phyloP scores from a whole-genome alignment of 1,140 invertebrate species.

The Paralvinella palmiformis region DNA sequence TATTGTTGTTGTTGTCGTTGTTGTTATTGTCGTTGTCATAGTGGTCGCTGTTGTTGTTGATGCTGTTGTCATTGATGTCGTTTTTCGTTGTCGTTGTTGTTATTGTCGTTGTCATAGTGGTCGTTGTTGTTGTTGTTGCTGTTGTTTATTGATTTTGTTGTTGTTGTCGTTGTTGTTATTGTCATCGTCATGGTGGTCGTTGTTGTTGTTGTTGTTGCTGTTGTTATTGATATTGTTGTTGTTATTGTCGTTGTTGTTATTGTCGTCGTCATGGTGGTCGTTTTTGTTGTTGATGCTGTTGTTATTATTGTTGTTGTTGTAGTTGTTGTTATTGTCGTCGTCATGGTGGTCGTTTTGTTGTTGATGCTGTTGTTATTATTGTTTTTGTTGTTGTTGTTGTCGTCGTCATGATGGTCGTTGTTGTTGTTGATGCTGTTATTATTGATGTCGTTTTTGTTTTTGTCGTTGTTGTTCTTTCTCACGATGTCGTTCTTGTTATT shows the following conservation, averaged over 20 bases:
- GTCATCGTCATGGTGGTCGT: not conserved
- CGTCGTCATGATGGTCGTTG: not conserved
- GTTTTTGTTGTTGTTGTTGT: not conserved
- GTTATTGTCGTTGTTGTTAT: not conserved
- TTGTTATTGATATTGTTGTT: not conserved
- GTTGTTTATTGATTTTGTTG: not conserved
- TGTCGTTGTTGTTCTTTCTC: no score
- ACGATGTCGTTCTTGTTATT: no score
- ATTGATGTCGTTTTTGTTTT: not conserved
- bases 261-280: slow-evolving; percentile 7
- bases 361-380: not conserved
- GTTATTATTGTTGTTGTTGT: not conserved
- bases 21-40: no score
- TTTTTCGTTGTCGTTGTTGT: not conserved
- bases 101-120: not conserved
- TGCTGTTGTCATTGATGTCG: not conserved
- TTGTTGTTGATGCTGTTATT: not conserved
- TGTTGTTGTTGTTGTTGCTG: not conserved
- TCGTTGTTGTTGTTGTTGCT: not conserved
- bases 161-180: not conserved
- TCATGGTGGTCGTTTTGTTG: not conserved
- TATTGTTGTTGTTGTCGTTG: not conserved
- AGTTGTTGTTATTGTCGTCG: not conserved
- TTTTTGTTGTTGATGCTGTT: not conserved
- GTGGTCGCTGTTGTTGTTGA: no score